Conservation (phyloP, 1,140 invertebrate genomes). For the Spodoptera litura region DNA sequence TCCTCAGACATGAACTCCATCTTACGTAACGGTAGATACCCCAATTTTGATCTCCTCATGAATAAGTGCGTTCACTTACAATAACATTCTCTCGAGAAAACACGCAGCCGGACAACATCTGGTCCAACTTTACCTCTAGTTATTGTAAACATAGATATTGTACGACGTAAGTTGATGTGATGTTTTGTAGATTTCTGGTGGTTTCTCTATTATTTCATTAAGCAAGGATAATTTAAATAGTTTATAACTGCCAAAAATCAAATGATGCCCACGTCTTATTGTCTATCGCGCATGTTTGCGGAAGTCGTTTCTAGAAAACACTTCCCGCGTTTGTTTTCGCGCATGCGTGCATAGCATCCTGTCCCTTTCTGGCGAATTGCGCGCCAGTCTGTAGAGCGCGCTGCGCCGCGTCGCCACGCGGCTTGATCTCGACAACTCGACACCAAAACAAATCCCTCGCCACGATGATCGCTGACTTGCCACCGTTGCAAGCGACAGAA, state of each 20-base stretch:
- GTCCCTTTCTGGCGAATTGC: slow-evolving; percentile 73
- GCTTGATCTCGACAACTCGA: slow-evolving; percentile 54
- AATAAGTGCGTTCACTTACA: slow-evolving; percentile 29
- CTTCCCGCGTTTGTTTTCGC: slow-evolving; percentile 77
- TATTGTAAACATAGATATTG: background rate
- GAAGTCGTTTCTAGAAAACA: slow-evolving; percentile 73
- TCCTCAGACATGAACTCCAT: slow-evolving; percentile 6
- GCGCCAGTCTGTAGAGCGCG: slow-evolving; percentile 79
- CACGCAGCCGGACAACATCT: background rate
- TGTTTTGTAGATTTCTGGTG: background rate
- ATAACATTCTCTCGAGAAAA: background rate
- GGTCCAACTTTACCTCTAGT: no score
- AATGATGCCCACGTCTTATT: slow-evolving; percentile 34
- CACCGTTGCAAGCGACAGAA: slow-evolving; percentile 63
- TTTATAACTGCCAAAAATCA: slow-evolving; percentile 30
- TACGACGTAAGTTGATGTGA: background rate
- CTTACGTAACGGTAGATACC: slow-evolving; percentile 9
- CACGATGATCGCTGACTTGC: slow-evolving; percentile 78
- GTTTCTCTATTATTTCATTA: background rate
- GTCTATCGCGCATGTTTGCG: slow-evolving; percentile 50
- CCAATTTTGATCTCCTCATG: slow-evolving; percentile 24
- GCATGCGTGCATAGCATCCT: slow-evolving; percentile 71
- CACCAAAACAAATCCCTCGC: slow-evolving; percentile 62
- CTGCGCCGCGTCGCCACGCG: slow-evolving; percentile 69
- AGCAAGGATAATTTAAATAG: slow-evolving; percentile 6